Conservation (phyloP, 2,113 vertebrate genomes). For the Bagarius yarrelli region DNA sequence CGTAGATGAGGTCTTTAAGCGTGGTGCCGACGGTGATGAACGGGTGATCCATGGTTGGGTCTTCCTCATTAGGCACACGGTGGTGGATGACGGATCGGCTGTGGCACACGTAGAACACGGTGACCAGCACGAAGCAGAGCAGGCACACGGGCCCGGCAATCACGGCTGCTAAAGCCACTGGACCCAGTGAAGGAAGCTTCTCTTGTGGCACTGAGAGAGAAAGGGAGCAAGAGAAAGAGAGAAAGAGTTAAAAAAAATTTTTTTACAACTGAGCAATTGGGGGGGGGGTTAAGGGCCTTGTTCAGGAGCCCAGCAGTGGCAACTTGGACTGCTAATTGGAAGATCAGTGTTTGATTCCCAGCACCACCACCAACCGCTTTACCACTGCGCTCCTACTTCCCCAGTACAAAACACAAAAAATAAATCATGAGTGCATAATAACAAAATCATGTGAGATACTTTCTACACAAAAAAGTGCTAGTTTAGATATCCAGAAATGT, state of each 20-base stretch:
- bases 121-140: conserved; percentile 88
- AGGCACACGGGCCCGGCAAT: conserved; percentile 94
- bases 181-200: conserved; percentile 75
- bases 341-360: too few relatives aligned
- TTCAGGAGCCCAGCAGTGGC: too few relatives aligned
- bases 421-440: too few relatives aligned
- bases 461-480: background rate
- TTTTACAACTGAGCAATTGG: too few relatives aligned
- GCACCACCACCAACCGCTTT: too few relatives aligned
- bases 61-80: conserved; percentile 93
- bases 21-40: conserved; percentile 96
- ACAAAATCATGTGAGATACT: too few relatives aligned
- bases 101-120: conserved; percentile 92
- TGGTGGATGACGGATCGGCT: conserved; percentile 89
- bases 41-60: conserved; percentile 90
- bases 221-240: background rate
- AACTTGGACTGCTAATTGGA: too few relatives aligned
- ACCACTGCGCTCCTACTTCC: too few relatives aligned
- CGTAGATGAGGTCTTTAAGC: conserved; percentile 96
- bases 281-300: too few relatives aligned
- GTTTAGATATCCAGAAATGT: background rate
- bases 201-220: conserved; percentile 49
- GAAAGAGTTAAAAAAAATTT: background rate
- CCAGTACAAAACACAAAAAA: too few relatives aligned
- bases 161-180: conserved; percentile 89